Evolutionary conservation across 1,140 invertebrate genomes (phyloP).

Genomic region (Chironomus tepperi): DNA sequence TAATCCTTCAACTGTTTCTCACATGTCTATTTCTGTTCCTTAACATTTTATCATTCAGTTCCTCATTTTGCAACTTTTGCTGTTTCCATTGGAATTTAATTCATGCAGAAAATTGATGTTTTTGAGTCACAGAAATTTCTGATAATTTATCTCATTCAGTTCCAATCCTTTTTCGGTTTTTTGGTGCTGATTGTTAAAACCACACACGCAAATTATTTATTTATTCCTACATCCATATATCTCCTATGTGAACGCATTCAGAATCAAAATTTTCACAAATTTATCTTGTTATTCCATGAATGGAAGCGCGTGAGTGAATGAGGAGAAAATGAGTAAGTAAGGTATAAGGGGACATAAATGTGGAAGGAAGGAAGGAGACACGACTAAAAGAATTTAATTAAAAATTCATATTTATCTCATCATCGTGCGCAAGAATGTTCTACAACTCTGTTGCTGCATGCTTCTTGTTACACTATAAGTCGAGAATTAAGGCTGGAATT

Average conservation of each 20-base stretch:
- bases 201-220: neutral
- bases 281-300: neutral
- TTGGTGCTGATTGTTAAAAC: neutral
- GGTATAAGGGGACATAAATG: neutral
- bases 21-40: too few species aligned
- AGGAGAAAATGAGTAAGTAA: neutral
- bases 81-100: neutral
- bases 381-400: slow-evolving; percentile 18
- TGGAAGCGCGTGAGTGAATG: neutral
- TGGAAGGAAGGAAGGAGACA: neutral
- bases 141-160: neutral
- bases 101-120: neutral
- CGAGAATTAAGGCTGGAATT: neutral
- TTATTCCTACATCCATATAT: too few species aligned
- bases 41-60: too few species aligned
- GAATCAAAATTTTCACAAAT: neutral
- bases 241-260: neutral
- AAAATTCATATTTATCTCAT: slow-evolving; percentile 24
- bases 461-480: neutral
- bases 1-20: neutral
- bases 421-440: neutral
- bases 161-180: neutral
- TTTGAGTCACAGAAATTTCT: neutral
- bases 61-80: too few species aligned
- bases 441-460: neutral